Evolutionary conservation across 2,888 invertebrate genomes (phyloP), one percentile per base, ranked within the genome.

Genomic region (Hofmannophila pseudospretella): DNA sequence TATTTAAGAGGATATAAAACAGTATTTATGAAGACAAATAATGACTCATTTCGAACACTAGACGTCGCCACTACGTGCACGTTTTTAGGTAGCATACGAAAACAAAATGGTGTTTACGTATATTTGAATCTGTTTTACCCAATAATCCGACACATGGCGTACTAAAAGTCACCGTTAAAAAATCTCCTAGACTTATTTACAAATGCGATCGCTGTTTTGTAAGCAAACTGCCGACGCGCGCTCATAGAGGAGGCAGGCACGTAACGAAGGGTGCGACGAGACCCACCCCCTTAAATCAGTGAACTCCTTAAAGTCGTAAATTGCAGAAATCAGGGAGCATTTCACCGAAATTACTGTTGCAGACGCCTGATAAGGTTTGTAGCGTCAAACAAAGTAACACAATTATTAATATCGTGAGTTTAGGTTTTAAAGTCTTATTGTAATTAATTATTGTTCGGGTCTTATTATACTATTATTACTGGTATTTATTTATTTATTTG

Each of bases 81-180:
- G n/a, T n/a, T n/a, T n/a, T n/a, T n/a, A 16, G 16, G 16, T 16
- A 16, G 16, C 5, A 16, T 16, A 16, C 16, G 16, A 16, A 16
- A 4, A 16, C 16, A 16, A 16, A 32, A 32, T 30, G 35, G 26
- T 22, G 42, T 46, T 42, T 37, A 41, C 41, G 33, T 35, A 43
- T 42, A 42, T 27, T 13, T 39, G 32, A 7, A 20, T 29, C 35
- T 45, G 39, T 40, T 32, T 27, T 35, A 28, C 10, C 26, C 41
- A 36, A 45, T 47, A 45, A 47, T 42, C 44, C 38, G 32, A 13
- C 46, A 45, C 38, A 25, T 48, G 44, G 37, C 22, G 23, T 34
- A 47, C 29, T 41, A 47, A 49, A 53, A 45, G 43, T 42, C 44
- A 37, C 13, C 34, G 29, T 44, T 45, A 36, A 45, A 47, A 47